These are phyloP conservation scores for Glossophaga mutica DNA, from an alignment of 2,797 vertebrate species.

Conservation along the genomic window DNA sequence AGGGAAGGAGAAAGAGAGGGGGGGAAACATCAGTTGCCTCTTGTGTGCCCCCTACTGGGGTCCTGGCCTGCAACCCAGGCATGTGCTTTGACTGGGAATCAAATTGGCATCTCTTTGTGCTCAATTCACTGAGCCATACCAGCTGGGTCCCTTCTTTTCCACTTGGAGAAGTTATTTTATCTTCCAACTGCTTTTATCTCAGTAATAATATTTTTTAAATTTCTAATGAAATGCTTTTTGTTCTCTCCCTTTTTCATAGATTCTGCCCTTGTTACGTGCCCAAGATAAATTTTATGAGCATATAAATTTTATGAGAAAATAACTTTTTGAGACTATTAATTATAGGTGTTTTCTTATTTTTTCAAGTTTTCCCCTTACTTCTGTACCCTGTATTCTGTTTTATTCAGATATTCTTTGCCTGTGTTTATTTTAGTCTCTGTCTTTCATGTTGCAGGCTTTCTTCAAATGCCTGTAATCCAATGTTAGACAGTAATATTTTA, in stretches of 20 bases:
- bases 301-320: too few relatives aligned
- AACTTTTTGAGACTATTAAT: neutral
- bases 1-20: too few relatives aligned
- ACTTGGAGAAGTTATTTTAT: neutral
- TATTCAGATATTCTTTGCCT: neutral
- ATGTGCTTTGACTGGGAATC: too few relatives aligned
- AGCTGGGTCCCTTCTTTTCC: neutral
- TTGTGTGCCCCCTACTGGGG: too few relatives aligned
- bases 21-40: too few relatives aligned
- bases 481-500: neutral
- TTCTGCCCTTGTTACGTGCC: neutral
- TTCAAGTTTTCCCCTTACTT: neutral
- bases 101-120: too few relatives aligned
- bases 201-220: neutral
- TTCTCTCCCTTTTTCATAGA: neutral
- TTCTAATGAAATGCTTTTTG: neutral
- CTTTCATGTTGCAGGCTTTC: neutral
- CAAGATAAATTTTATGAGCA: neutral
- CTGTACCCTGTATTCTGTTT: neutral
- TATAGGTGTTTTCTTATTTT: neutral
- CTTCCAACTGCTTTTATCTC: neutral
- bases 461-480: neutral
- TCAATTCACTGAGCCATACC: too few relatives aligned
- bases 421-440: neutral
- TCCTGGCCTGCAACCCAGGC: too few relatives aligned